A percentile compares a stretch with the other conserved stretches of the same genome.
phyloP scores from a whole-genome alignment of 2,888 invertebrate genomes.

The Pherbina coryleti region DNA sequence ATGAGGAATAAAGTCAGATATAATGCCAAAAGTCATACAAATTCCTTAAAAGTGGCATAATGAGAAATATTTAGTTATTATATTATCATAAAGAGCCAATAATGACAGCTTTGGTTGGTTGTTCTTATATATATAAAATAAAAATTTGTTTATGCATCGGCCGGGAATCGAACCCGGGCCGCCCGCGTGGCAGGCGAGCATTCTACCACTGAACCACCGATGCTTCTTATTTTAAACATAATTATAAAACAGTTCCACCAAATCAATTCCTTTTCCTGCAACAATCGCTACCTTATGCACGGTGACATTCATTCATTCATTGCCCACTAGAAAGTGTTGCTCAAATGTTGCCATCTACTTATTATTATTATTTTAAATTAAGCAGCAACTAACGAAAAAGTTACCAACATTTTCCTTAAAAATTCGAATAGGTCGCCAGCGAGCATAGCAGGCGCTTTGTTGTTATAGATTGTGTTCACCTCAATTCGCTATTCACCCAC shows the following conservation, averaged over 20 bases:
- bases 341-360: slow-evolving; percentile 41
- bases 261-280: background rate
- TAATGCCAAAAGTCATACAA: background rate
- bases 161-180: slow-evolving; percentile 57
- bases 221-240: slow-evolving; percentile 40
- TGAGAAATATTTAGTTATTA: background rate
- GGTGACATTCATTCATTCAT: background rate
- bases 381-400: slow-evolving; percentile 52
- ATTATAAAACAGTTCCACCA: background rate
- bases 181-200: slow-evolving; percentile 57
- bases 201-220: slow-evolving; percentile 57
- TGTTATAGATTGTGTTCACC: background rate
- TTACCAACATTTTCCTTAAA: slow-evolving; percentile 65
- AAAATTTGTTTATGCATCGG: slow-evolving; percentile 46
- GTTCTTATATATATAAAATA: background rate
- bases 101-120: background rate
- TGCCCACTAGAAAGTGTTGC: background rate
- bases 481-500: background rate
- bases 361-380: background rate
- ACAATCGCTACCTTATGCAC: background rate
- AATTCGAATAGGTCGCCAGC: slow-evolving; percentile 54
- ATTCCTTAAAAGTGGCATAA: background rate
- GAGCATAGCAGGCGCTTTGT: background rate
- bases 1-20: background rate
- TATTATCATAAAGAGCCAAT: background rate